phyloP scores from a whole-genome alignment of 2,113 vertebrate species.

The Eupsittula cactorum region DNA sequence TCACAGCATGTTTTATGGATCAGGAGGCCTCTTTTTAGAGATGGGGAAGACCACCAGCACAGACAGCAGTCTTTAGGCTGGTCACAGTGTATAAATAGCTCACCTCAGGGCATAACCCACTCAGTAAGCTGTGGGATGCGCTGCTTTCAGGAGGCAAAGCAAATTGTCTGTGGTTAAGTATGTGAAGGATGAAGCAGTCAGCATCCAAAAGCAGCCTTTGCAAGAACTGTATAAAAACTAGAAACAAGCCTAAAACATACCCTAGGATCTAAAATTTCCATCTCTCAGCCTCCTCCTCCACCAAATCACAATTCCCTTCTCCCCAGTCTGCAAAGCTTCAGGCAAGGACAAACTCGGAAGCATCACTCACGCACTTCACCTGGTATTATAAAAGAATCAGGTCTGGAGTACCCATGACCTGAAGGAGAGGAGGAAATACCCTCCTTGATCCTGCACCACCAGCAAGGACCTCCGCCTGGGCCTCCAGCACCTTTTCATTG shows the following conservation, averaged over 20 bases:
- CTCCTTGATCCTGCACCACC: neutral
- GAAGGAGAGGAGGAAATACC: neutral
- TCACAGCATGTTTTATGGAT: neutral
- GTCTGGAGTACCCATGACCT: neutral
- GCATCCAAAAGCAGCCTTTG: neutral
- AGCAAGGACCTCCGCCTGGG: neutral
- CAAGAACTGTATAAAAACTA: constrained; percentile 2
- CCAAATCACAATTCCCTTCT: neutral
- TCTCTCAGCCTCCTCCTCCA: neutral
- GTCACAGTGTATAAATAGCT: neutral
- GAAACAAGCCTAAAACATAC: constrained; percentile 28
- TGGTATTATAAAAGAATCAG: neutral
- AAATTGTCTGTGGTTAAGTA: constrained; percentile 57
- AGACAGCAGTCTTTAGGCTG: neutral
- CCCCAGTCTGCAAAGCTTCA: neutral
- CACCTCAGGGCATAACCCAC: constrained; percentile 28
- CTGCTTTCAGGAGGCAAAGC: constrained; percentile 29
- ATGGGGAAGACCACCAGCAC: neutral
- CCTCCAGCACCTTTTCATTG: neutral
- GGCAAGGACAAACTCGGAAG: neutral
- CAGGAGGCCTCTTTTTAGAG: neutral
- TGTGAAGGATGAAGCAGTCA: constrained; percentile 9
- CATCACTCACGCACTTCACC: neutral
- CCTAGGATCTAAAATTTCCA: constrained; percentile 22
- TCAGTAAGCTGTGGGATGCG: constrained; percentile 34